A percentile compares a stretch with the other conserved stretches of the same genome.
These are phyloP conservation scores for Cavia porcellus DNA, from an alignment of 2,113 vertebrate genomes.

Conservation along the genomic window DNA sequence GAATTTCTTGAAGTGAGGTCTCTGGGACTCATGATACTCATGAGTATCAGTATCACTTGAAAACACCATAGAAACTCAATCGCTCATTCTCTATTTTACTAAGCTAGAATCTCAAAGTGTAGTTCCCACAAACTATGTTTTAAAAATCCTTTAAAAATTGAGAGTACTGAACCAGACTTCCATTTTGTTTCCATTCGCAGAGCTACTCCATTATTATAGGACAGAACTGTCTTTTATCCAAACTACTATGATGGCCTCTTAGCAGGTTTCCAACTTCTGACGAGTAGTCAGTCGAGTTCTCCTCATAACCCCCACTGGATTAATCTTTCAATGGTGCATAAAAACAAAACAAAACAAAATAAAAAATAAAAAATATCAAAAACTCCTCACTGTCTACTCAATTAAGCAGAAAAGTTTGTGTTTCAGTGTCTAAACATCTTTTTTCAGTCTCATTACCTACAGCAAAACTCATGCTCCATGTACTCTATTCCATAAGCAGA, in stretches of 20 bases:
- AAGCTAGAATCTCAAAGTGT: not conserved
- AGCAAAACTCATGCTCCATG: not conserved
- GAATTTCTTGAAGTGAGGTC: not conserved
- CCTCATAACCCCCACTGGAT: not conserved
- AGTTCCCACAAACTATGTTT: not conserved
- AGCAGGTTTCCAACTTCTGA: not conserved
- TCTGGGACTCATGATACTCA: not conserved
- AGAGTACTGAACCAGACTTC: not conserved
- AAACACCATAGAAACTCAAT: conserved; percentile 21
- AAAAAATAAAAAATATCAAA: not conserved
- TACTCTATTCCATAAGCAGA: not conserved
- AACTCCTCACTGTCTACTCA: conserved; percentile 18
- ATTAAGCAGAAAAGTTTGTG: conserved; percentile 14
- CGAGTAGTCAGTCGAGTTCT: conserved; percentile 3
- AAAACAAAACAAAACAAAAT: not conserved
- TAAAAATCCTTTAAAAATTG: not conserved
- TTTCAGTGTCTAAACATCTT: not conserved
- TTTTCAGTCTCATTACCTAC: not conserved
- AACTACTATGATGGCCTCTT: not conserved
- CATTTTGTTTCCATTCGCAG: not conserved
- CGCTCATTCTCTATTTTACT: not conserved
- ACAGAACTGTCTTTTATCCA: not conserved
- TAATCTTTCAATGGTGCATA: conserved; percentile 23
- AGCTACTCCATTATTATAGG: not conserved
- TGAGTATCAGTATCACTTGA: not conserved